Evolutionary conservation across 35 echinoderm and acorn worm species (phyloP).

Genomic region (Patiria miniata): DNA sequence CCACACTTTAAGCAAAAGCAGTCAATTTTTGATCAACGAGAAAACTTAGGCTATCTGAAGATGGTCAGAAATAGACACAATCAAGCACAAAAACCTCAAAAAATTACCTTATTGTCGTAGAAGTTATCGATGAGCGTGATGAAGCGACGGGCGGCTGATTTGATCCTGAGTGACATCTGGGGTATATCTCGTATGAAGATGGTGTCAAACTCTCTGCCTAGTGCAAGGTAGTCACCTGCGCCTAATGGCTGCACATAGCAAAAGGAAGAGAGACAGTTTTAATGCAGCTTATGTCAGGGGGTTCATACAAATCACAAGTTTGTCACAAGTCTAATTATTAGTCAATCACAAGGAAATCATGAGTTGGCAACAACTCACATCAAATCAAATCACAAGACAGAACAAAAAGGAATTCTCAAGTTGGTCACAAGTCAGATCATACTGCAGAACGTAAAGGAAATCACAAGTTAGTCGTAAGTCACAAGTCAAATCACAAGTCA

Average conservation of each 20-base stretch:
- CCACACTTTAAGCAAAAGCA: too few species aligned
- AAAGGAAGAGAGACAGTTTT: neutral
- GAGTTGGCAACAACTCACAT: too few species aligned
- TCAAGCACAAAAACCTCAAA: too few species aligned
- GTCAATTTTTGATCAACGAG: too few species aligned
- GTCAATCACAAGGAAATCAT: neutral
- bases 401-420: too few species aligned
- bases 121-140: conserved; percentile 95
- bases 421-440: too few species aligned
- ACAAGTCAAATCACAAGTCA: too few species aligned
- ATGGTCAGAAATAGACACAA: too few species aligned
- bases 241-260: conserved; percentile 64
- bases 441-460: too few species aligned
- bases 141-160: conserved; percentile 78
- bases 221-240: conserved; percentile 84
- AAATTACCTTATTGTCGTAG: conserved; percentile 90
- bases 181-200: conserved; percentile 82
- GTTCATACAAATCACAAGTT: neutral
- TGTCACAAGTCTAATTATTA: neutral
- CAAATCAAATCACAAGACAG: too few species aligned
- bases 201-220: conserved; percentile 81
- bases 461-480: too few species aligned
- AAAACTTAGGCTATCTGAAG: too few species aligned
- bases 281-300: neutral
- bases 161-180: conserved; percentile 84